phyloP scores from a whole-genome alignment of 35 echinoderm and acorn worm species.

The Strongylocentrotus purpuratus region DNA sequence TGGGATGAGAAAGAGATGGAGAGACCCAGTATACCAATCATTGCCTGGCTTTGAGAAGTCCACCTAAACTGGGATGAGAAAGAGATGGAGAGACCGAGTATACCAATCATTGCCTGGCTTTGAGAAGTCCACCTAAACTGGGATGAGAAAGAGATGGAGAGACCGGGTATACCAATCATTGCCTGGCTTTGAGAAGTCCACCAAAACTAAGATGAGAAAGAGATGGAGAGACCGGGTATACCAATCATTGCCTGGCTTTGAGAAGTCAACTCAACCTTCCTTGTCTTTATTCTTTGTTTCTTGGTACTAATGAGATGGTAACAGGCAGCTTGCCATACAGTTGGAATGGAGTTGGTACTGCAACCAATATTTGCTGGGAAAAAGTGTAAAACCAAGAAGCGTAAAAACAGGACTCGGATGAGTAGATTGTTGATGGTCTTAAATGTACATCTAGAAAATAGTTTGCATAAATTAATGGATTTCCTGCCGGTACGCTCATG shows the following conservation, averaged over 20 bases:
- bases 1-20: not conserved
- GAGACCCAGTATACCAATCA: not conserved
- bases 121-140: not conserved
- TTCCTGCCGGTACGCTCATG: no score
- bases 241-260: not conserved
- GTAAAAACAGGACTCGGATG: no score
- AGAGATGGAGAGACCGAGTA: not conserved
- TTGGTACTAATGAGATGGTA: no score
- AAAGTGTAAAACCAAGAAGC: no score
- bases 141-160: not conserved
- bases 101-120: not conserved
- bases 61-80: not conserved
- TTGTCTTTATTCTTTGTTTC: no score
- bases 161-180: not conserved
- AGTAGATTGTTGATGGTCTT: no score
- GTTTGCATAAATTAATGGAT: no score
- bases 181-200: not conserved
- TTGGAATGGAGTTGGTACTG: no score
- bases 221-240: not conserved
- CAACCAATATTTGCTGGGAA: no score
- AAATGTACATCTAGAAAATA: no score
- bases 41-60: not conserved
- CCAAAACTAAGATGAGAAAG: not conserved
- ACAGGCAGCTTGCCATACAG: no score
- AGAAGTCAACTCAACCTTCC: no score